phyloP scores from a whole-genome alignment of 2,113 vertebrate species.

The Ia io region DNA sequence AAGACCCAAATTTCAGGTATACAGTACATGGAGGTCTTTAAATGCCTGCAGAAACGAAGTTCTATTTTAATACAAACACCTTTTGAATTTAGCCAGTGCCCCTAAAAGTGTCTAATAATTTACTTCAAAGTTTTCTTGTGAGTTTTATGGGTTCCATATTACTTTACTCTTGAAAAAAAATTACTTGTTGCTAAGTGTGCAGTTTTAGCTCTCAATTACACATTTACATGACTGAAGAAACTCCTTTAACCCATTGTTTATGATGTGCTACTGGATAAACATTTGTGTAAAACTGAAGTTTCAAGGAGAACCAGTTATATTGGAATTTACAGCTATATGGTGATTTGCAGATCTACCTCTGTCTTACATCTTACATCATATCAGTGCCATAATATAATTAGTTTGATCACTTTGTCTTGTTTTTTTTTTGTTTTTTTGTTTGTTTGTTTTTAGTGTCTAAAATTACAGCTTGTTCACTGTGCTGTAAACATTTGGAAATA shows the following conservation, averaged over 20 bases:
- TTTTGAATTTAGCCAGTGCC: neutral
- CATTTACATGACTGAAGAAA: neutral
- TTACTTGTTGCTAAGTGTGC: constrained; percentile 29
- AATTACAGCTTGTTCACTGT: constrained; percentile 16
- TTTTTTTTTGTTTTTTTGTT: neutral
- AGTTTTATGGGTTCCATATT: neutral
- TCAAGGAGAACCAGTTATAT: neutral
- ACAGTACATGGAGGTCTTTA: constrained; percentile 1
- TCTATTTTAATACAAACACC: neutral
- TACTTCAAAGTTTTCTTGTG: neutral
- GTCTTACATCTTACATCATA: neutral
- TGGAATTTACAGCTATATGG: neutral
- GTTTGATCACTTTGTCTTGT: neutral
- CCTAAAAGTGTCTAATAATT: neutral
- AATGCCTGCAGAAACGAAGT: neutral
- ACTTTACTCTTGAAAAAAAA: constrained; percentile 30
- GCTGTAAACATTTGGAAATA: constrained; percentile 43
- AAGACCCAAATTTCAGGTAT: neutral
- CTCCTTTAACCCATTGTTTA: constrained; percentile 10
- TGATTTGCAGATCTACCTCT: constrained; percentile 69
- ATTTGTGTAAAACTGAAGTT: constrained; percentile 1
- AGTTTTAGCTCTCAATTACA: constrained; percentile 43
- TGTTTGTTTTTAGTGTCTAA: neutral
- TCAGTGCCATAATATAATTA: constrained; percentile 47
- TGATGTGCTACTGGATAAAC: neutral